Percentiles rank a stretch among this genome's conserved stretches.
These are phyloP conservation scores for Brachirus orientalis DNA, from an alignment of 2,113 vertebrate species.

Conservation along the genomic window DNA sequence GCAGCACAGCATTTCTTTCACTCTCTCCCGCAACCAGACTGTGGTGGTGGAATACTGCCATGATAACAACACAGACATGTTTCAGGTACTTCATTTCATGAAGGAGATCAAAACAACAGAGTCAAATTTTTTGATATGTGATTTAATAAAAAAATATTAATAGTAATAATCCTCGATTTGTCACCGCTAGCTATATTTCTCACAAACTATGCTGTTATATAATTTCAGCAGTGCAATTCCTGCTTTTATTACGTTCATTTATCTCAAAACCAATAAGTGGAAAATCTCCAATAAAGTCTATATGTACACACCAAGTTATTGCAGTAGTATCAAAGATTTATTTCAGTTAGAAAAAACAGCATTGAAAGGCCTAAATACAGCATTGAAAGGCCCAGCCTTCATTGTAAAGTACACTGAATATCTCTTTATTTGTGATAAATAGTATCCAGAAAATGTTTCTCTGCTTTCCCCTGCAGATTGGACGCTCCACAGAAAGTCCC, in stretches of 20 bases:
- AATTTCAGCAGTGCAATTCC: slow-evolving; percentile 32
- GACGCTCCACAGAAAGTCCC: slow-evolving; percentile 96
- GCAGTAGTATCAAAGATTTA: too few relatives aligned
- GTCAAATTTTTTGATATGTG: too few relatives aligned
- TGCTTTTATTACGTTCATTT: too few relatives aligned
- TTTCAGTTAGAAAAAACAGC: too few relatives aligned
- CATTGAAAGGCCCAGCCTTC: neutral
- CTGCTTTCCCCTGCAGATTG: slow-evolving; percentile 82
- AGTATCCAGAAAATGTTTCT: neutral
- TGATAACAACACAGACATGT: slow-evolving; percentile 97
- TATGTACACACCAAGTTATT: too few relatives aligned
- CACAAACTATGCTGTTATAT: slow-evolving; percentile 40
- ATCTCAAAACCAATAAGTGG: too few relatives aligned
- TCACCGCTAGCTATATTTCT: slow-evolving; percentile 3
- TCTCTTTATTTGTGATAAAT: slow-evolving; percentile 2
- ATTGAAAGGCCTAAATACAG: too few relatives aligned
- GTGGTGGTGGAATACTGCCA: slow-evolving; percentile 98
- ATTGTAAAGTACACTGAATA: neutral
- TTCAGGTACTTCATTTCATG: slow-evolving; percentile 87
- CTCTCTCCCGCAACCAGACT: slow-evolving; percentile 93
- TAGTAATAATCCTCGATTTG: neutral
- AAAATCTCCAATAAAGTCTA: too few relatives aligned
- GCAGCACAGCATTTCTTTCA: slow-evolving; percentile 98
- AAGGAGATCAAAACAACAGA: too few relatives aligned
- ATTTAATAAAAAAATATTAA: too few relatives aligned